Evolutionary conservation across 37 sponge, comb jelly and placozoan genomes (phyloP).

Genomic region (Halisarca cf. caerulea): DNA sequence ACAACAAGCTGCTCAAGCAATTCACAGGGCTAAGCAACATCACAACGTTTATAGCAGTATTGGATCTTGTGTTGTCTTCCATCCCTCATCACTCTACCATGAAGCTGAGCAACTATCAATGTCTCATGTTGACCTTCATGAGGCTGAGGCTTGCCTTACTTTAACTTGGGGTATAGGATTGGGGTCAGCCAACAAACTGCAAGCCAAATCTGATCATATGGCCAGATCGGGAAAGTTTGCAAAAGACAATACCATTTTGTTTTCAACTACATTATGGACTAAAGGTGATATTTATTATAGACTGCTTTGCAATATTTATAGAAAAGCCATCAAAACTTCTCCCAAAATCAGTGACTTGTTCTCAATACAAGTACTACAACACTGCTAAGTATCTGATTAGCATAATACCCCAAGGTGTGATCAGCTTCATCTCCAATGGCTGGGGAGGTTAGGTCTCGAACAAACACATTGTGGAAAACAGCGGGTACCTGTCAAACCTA

Average conservation of each 20-base stretch:
- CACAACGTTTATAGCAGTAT: conserved; percentile 39
- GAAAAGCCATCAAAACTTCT: too few species aligned
- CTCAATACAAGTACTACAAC: conserved; percentile 37
- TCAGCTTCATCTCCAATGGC: conserved; percentile 46
- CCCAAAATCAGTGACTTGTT: conserved; percentile 22
- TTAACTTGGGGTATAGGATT: conserved; percentile 28
- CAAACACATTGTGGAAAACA: conserved; percentile 53
- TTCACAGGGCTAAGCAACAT: conserved; percentile 43
- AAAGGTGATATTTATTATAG: conserved; percentile 20
- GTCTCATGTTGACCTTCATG: conserved; percentile 6
- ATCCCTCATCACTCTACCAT: not conserved
- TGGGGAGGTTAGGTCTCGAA: conserved; percentile 59
- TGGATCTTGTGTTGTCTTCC: conserved; percentile 21
- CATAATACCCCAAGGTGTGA: conserved; percentile 22
- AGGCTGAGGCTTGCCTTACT: conserved; percentile 3
- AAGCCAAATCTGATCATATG: conserved; percentile 13
- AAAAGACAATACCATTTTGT: conserved; percentile 32
- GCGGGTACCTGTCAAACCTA: too few species aligned
- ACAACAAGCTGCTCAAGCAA: conserved; percentile 24
- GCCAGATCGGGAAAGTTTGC: conserved; percentile 31
- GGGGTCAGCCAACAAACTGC: conserved; percentile 19
- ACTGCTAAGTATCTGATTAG: conserved; percentile 28
- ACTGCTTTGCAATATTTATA: too few species aligned
- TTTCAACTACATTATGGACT: conserved; percentile 3
- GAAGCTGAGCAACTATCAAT: conserved; percentile 2